phyloP scores from a whole-genome alignment of 2,888 invertebrate genomes.

The Colostygia pectinataria region DNA sequence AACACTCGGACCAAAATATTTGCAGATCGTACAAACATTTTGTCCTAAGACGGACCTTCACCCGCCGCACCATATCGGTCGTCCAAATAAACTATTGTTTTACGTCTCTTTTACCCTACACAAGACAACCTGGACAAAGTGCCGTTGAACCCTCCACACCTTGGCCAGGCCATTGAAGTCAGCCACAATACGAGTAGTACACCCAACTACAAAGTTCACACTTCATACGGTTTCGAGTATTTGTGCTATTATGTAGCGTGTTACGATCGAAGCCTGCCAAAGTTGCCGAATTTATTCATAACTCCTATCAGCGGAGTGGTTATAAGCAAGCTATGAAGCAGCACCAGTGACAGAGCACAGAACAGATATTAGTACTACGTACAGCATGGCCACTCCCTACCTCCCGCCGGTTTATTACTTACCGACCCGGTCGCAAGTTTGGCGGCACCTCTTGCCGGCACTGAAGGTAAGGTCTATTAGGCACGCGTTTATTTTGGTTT shows the following conservation, averaged over 20 bases:
- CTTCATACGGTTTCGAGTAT: conserved; percentile 32
- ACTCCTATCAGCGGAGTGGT: not conserved
- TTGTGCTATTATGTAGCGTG: conserved; percentile 40
- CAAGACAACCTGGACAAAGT: conserved; percentile 24
- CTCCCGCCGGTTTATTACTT: too few relatives aligned
- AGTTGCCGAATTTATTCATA: conserved; percentile 14
- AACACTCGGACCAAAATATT: too few relatives aligned
- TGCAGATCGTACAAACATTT: too few relatives aligned
- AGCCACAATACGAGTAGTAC: conserved; percentile 4
- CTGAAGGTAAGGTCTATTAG: too few relatives aligned
- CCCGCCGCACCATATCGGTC: too few relatives aligned
- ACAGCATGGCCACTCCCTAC: too few relatives aligned
- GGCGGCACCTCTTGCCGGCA: too few relatives aligned
- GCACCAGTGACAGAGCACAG: too few relatives aligned
- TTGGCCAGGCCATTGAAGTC: conserved; percentile 35
- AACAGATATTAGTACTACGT: too few relatives aligned
- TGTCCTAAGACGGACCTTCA: too few relatives aligned
- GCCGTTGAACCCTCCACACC: conserved; percentile 34
- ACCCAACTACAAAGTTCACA: conserved; percentile 21
- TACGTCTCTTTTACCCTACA: conserved; percentile 28
- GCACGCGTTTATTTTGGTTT: too few relatives aligned
- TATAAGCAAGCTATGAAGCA: not conserved
- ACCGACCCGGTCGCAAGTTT: too few relatives aligned
- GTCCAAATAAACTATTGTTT: conserved; percentile 40
- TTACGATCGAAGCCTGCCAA: conserved; percentile 33